These are phyloP conservation scores for Heptranchias perlo DNA, from an alignment of 2,113 vertebrate species.

Conservation along the genomic window DNA sequence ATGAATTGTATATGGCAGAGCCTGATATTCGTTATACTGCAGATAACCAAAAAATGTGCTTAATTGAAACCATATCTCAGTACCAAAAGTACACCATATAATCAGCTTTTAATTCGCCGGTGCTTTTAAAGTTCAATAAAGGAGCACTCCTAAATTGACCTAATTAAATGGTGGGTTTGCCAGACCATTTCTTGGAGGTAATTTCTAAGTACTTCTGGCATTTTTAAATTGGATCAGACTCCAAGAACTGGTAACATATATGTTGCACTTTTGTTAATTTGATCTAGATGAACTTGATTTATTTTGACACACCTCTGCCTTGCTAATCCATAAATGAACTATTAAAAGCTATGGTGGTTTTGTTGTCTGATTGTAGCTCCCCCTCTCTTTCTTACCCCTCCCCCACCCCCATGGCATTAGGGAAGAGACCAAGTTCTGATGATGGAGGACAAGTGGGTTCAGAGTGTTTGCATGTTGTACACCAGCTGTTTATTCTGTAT, in stretches of 20 bases:
- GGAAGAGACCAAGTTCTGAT: background rate
- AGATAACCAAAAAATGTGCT: background rate
- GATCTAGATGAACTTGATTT: background rate
- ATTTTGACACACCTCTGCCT: background rate
- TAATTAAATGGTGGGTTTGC: background rate
- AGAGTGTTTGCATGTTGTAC: background rate
- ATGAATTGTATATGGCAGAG: background rate
- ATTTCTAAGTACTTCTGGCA: background rate
- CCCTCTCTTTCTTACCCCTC: too few relatives aligned
- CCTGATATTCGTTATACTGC: background rate
- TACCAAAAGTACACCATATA: background rate
- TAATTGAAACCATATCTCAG: background rate
- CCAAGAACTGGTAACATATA: background rate
- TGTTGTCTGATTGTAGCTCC: background rate
- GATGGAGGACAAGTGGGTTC: background rate
- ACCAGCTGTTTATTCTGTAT: background rate
- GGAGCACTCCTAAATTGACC: background rate
- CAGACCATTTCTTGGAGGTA: background rate
- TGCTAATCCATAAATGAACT: background rate
- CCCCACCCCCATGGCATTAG: too few relatives aligned
- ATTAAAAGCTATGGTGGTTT: background rate
- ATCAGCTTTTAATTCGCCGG: background rate
- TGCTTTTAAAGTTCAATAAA: background rate
- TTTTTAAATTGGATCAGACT: background rate
- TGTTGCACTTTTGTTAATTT: slow-evolving; percentile 1